A percentile compares a stretch with the other conserved stretches of the same genome.
Evolutionary conservation across 2,888 invertebrate species (phyloP).

Genomic region (Amiota minor): DNA sequence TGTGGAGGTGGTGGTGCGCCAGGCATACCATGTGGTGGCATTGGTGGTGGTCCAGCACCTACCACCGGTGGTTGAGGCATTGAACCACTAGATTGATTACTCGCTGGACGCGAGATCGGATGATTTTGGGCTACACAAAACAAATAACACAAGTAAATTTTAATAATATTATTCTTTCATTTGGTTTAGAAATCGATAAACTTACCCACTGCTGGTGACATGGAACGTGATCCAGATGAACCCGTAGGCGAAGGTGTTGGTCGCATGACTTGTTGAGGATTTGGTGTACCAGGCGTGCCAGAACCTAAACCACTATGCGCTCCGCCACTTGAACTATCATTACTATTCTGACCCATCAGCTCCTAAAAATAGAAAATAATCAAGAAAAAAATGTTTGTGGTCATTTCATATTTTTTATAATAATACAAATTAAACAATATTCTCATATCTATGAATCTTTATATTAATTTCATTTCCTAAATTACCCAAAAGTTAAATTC

Average conservation of each 20-base stretch:
- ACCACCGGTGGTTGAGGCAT: slow-evolving; percentile 67
- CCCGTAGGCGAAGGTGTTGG: slow-evolving; percentile 95
- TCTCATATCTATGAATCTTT: too few relatives aligned
- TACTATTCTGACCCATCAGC: slow-evolving; percentile 89
- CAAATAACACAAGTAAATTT: background rate
- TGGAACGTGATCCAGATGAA: slow-evolving; percentile 94
- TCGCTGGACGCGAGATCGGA: slow-evolving; percentile 96
- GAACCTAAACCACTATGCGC: slow-evolving; percentile 80
- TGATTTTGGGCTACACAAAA: slow-evolving; percentile 81
- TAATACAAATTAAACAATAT: too few relatives aligned
- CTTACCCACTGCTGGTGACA: slow-evolving; percentile 97
- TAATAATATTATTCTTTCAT: background rate
- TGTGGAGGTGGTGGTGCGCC: slow-evolving; percentile 62
- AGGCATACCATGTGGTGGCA: slow-evolving; percentile 64
- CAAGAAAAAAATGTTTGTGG: slow-evolving; percentile 19
- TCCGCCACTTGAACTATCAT: slow-evolving; percentile 86
- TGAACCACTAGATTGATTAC: slow-evolving; percentile 79
- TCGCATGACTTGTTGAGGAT: slow-evolving; percentile 87
- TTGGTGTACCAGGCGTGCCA: slow-evolving; percentile 77
- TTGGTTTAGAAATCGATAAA: slow-evolving; percentile 50
- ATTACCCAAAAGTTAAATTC: too few relatives aligned
- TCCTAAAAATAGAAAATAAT: slow-evolving; percentile 76
- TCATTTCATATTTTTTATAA: too few relatives aligned
- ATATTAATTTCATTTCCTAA: too few relatives aligned
- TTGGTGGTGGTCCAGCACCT: slow-evolving; percentile 59